Evolutionary conservation across 2,888 invertebrate genomes (phyloP), one percentile per base, ranked within the genome.

Genomic region (Volucella inanis): DNA sequence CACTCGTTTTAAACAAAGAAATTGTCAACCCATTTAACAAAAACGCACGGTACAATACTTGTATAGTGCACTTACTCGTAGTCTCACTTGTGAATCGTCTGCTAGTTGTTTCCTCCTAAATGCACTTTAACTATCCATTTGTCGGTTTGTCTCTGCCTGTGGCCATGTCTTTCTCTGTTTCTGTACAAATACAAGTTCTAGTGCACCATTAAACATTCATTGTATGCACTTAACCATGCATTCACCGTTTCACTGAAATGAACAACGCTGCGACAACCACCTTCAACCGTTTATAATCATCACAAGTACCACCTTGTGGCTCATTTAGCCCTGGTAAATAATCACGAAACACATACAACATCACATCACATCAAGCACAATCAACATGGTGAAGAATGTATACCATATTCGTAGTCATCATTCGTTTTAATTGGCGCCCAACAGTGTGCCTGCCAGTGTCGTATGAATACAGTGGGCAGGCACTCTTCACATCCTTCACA

Each of bases 231-330:
- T 70, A 71, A 71, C 64, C 76, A 59, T 71, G 76, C 79, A 65
- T 84, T 84, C 68, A 74, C 64, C 70, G 59, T 83, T 83, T 75
- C 78, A 79, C 74, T 79, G 68, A 78, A 83, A 81, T 76, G 70
- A 76, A 65, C 74, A 83, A n/a, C 76, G 65, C 62, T 47, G 52
- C 39, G 47, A 74, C 41, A n/a, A 49, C 38, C 75, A 76, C 75
- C 71, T 71, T 71, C 22, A 80, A 76, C 59, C 76, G 65, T 71
- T 72, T 65, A 80, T 80, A 76, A 80, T 85, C 75, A 80, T 65
- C 71, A 75, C 65, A 79, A 85, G 75, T 75, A 39, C 57, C 84
- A 76, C 49, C 67, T 61, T 71, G 71, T 85, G 80, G 76, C 76
- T 85, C 85, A 85, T 85, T 85, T 68, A 76, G 64, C 61, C 61